A percentile compares a stretch with the other conserved stretches of the same genome.
Conservation (phyloP, 2,113 vertebrate species). For the Odocoileus hemionus region DNA sequence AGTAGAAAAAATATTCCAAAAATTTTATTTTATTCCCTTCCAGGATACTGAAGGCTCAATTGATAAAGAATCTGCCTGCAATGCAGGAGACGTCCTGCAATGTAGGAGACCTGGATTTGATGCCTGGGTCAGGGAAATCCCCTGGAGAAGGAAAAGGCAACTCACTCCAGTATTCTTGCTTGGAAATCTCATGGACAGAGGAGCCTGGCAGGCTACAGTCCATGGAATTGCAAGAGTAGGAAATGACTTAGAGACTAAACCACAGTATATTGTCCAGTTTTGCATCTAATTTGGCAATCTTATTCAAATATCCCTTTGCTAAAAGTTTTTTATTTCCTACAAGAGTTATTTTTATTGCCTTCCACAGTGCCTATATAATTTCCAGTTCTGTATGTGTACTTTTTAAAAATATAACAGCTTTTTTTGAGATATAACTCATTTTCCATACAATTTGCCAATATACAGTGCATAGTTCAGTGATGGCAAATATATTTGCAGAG, state of each 20-base stretch:
- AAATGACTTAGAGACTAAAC: background rate
- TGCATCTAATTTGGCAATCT: background rate
- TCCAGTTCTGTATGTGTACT: background rate
- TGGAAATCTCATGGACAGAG: background rate
- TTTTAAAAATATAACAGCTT: background rate
- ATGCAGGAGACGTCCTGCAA: background rate
- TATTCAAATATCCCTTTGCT: background rate
- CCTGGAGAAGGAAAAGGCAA: background rate
- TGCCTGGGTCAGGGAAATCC: background rate
- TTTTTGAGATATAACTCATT: background rate
- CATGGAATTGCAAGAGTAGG: background rate
- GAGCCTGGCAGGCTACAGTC: background rate
- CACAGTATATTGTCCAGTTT: background rate
- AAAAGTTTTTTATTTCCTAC: background rate
- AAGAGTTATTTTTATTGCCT: background rate
- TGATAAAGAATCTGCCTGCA: background rate
- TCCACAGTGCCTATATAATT: background rate
- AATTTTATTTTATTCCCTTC: background rate
- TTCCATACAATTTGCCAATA: background rate
- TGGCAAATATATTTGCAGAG: background rate
- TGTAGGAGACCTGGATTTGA: background rate
- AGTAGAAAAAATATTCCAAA: background rate
- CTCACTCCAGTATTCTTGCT: background rate
- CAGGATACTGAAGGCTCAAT: background rate
- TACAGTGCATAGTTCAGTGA: background rate